Evolutionary conservation across 1,140 invertebrate genomes (phyloP).

Genomic region (Bradynema listronoti): DNA sequence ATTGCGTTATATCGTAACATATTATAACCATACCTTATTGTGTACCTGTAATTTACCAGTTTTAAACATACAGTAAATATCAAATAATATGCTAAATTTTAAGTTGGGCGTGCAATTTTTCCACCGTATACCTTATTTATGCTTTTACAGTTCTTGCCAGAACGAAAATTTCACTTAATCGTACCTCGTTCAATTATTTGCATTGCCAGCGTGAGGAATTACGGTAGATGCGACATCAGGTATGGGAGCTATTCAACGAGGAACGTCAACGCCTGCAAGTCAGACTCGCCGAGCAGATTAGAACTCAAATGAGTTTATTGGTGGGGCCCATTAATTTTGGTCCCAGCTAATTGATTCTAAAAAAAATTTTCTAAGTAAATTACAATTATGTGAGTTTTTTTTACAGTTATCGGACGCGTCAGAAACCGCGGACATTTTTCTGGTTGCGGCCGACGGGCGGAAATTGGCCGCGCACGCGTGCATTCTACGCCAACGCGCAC

Average conservation of each 20-base stretch:
- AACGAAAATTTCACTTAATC: too few relatives aligned
- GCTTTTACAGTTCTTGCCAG: too few relatives aligned
- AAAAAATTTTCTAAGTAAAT: conserved; percentile 3
- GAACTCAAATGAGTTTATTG: conserved; percentile 11
- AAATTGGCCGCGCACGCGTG: conserved; percentile 53
- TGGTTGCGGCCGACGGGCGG: conserved; percentile 50
- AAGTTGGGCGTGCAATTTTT: too few relatives aligned
- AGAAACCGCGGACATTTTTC: conserved; percentile 45
- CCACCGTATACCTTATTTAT: too few relatives aligned
- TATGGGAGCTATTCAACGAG: conserved; percentile 18
- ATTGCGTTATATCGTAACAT: too few relatives aligned
- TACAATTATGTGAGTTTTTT: conserved; percentile 7
- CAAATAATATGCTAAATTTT: too few relatives aligned
- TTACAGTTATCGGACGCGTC: conserved; percentile 7
- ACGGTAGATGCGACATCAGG: conserved; percentile 9
- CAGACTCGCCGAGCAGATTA: conserved; percentile 17
- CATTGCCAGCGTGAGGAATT: too few relatives aligned
- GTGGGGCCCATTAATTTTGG: neutral
- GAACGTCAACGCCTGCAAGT: conserved; percentile 21
- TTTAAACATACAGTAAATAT: too few relatives aligned
- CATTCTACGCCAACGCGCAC: conserved; percentile 47
- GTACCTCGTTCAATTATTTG: too few relatives aligned
- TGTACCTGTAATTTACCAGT: too few relatives aligned
- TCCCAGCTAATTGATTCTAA: neutral
- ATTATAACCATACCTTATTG: too few relatives aligned